Base-by-base conservation (phyloP, 2,113 vertebrate species). In the Solenodon paradoxus region DNA sequence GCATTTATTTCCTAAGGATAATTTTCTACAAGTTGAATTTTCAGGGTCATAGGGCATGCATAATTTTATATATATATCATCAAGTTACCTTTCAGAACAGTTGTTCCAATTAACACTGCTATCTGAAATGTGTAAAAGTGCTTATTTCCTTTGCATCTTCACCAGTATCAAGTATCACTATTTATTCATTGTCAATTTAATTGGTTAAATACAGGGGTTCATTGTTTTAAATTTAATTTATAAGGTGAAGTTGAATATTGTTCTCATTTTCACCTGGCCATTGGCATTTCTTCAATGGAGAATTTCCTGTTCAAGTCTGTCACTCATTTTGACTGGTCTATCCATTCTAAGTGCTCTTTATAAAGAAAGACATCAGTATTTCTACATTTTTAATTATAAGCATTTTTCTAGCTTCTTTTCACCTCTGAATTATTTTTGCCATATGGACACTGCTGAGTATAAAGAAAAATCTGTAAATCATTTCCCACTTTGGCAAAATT, bases 381-480 rank as follows among this genome's bases (percentile, higher is more conserved):
- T 78, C 79, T 66, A n/a, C n/a, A 55, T 32, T 87, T 63, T 90
- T 32, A 86, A 19, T 75, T 84, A 93, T 15, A 88, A 75, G 61
- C 9, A 49, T 77, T 69, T n/a, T 16, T 59, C 40, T 93, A 59
- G 17, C 74, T 80, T 68, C 57, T 83, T 75, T 93, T 66, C 78
- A 82, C 38, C 51, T 92, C 74, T 83, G 55, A 93, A 75, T 87
- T 79, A 71, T 72, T 77, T 96, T 63, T 77, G 55, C 75, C 55
- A 42, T 42, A 32, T 4, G 22, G 24, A 69, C 28, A 63, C 9
- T 57, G 16, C 13, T 51, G 59, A 88, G 2, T 45, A 72, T 40
- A 49, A 84, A 68, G n/a, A 32, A 71, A 96, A 94, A 61, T 66
- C 80, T 80, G 32, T 51, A 63, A 84, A 92, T 57, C 30, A 95